Percentiles rank a stretch among this genome's conserved stretches.
Evolutionary conservation across 1,140 invertebrate genomes (phyloP).

Genomic region (Aphelenchoides avenae): DNA sequence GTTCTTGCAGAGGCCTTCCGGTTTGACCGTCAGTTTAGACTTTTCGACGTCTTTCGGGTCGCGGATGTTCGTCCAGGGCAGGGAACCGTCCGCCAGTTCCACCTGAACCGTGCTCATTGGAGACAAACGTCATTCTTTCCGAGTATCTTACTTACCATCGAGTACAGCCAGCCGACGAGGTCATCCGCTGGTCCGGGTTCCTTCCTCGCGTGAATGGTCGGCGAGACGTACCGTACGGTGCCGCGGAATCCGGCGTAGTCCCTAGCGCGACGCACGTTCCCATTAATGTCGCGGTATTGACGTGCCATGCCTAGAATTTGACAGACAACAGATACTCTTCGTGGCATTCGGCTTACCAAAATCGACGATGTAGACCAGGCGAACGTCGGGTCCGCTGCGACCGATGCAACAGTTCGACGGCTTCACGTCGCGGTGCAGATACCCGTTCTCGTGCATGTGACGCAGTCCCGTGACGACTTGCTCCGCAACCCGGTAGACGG

Average conservation of each 20-base stretch:
- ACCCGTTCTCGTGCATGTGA: constrained; percentile 17
- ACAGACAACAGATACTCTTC: constrained; percentile 5
- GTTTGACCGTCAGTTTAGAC: too few species aligned
- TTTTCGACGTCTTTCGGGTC: too few species aligned
- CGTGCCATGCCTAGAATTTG: constrained; percentile 16
- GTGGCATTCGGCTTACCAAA: too few species aligned
- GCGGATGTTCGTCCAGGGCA: too few species aligned
- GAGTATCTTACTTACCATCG: constrained; percentile 4
- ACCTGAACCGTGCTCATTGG: constrained; percentile 5
- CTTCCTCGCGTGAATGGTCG: constrained; percentile 11
- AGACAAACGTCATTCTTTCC: background rate
- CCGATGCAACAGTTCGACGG: constrained; percentile 19
- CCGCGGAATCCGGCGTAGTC: constrained; percentile 13
- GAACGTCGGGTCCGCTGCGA: background rate
- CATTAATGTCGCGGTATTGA: constrained; percentile 9
- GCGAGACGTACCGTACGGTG: constrained; percentile 14
- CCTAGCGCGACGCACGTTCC: constrained; percentile 3
- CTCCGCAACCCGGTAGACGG: constrained; percentile 1
- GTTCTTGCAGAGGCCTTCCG: too few species aligned
- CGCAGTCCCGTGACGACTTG: constrained; percentile 4
- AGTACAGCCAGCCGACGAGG: constrained; percentile 13
- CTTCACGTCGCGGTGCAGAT: constrained; percentile 17
- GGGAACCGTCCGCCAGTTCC: constrained; percentile 7
- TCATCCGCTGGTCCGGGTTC: constrained; percentile 10
- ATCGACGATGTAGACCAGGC: constrained; percentile 12